Evolutionary conservation across 2,888 invertebrate species (phyloP), one percentile per base, ranked within the genome.

Genomic region (Hyppa rectilinea): DNA sequence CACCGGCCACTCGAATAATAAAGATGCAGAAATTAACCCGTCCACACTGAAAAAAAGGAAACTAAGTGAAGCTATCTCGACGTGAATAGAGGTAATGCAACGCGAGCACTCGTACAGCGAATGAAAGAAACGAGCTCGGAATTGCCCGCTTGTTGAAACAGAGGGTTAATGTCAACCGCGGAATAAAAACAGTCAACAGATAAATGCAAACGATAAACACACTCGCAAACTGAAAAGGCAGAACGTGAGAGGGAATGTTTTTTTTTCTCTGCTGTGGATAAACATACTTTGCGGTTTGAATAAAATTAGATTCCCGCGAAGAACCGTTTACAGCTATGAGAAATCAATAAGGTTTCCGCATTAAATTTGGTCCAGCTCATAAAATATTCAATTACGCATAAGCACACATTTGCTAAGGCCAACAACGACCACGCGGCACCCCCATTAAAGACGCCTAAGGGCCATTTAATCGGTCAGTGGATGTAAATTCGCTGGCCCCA

Each of bases 141-240:
- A 90, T 89, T 90, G 89, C 87, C 88, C 88, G 92, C 89, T 90
- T 94, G 93, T 94, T 94, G 94, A 91, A 92, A 93, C 92, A 93
- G 94, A 94, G 95, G 95, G 96, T 93, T 92, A 94, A 95, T 93
- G 95, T 95, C 94, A 95, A 95, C 95, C 88, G 89, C 88, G 92
- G 95, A 96, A 96, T 96, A 95, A 93, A 96, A 96, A 96, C 95
- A 93, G 96, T 96, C 96, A 96, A 96, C 96, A 96, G 95, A 96
- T 94, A 96, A 96, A 96, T 94, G 95, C 93, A 93, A 92, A 96
- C 91, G 96, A 95, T 95, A 94, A 96, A 96, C 95, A 95, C 89
- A 92, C 90, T 92, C 87, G 90, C 89, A 88, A 90, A 91, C 92
- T 94, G 93, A 93, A 95, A 92, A 92, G 92, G 91, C 90, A 88